Conservation (phyloP, 1,140 invertebrate genomes). For the Drosophila ohnishii region DNA sequence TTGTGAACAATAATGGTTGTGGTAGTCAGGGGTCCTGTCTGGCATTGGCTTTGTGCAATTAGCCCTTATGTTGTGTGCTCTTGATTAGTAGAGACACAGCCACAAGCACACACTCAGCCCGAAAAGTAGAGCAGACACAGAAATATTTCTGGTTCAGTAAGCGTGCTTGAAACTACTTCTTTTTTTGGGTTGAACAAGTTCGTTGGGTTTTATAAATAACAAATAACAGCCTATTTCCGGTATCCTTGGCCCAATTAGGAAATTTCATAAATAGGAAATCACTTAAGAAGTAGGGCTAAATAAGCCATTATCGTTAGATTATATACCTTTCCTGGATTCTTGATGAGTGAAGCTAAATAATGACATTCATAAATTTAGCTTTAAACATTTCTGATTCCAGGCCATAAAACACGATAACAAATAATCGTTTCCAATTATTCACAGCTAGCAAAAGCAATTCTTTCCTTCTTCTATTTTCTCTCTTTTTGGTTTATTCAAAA, state of each 20-base stretch:
- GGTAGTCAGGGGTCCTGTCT: conserved; percentile 8
- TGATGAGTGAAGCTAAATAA: conserved; percentile 12
- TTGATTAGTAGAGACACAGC: conserved; percentile 42
- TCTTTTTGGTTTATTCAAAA: conserved; percentile 32
- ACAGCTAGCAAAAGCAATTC: conserved; percentile 27
- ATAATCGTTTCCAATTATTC: conserved; percentile 64
- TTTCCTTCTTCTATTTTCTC: not conserved
- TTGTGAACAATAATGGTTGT: conserved; percentile 10
- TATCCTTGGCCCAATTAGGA: conserved; percentile 34
- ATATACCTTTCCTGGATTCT: conserved; percentile 1
- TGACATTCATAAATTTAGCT: conserved; percentile 1
- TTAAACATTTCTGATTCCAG: conserved; percentile 31
- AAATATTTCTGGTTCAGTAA: conserved; percentile 25
- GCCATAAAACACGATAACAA: conserved; percentile 39
- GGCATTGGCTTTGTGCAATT: conserved; percentile 72
- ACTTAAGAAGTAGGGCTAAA: not conserved
- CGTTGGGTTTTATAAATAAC: conserved; percentile 35
- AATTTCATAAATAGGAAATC: conserved; percentile 12
- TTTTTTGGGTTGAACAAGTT: conserved; percentile 11
- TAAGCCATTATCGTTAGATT: conserved; percentile 11
- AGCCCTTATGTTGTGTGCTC: conserved; percentile 61
- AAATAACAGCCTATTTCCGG: conserved; percentile 27
- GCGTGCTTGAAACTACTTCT: conserved; percentile 24
- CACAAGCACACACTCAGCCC: not conserved
- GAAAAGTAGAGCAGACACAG: conserved; percentile 29